Base-by-base conservation (phyloP, 1,140 invertebrate species). In the Drosophila pruinosa region DNA sequence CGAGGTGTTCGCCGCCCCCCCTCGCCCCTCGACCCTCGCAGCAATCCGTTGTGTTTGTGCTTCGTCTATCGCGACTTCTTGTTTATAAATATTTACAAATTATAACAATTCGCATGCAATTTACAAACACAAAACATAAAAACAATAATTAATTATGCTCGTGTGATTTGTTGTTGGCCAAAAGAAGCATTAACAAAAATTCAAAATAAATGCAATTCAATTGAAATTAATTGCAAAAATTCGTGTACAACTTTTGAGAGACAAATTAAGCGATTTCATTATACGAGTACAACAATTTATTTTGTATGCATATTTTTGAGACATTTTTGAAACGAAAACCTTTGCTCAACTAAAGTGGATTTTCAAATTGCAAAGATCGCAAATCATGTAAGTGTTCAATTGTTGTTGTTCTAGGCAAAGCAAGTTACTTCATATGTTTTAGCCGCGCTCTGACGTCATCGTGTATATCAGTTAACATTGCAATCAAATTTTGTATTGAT, bases 71-170 rank as follows among this genome's bases (percentile, higher is more conserved):
- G 52, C 61, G 59, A 45, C 26, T 39, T 48, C 50, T 63, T 63
- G 59, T 70, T 70, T 70, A 68, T 59, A 63, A 56, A 71, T 59
- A 67, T 70, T 63, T 63, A 65, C 19, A 61, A n/a, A 38, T 12
- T 47, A 70, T 54, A 63, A 54, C 39, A 70, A 63, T 54, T 45
- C 6, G 17, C 50, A 59, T 43, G 48, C 21, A 36, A 41, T 58
- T 52, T 47, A 54, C 36, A 63, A 63, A 63, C 50, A 12, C 38
- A 58, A 58, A 38, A 15, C 10, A 14, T 5, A 38, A 38, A 38
- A 38, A 15, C 5, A 65, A 22, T 1, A 8, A 54, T 26, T 1
- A 12, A 41, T 10, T 12, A 47, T 28, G 26, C 14, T 31, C 50
- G 34, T 67, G 63, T 48, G 43, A 22, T 56, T n/a, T n/a, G n/a